These are phyloP conservation scores for Ophthalmolycus amberensis DNA, from an alignment of 2,113 vertebrate genomes.

Conservation along the genomic window DNA sequence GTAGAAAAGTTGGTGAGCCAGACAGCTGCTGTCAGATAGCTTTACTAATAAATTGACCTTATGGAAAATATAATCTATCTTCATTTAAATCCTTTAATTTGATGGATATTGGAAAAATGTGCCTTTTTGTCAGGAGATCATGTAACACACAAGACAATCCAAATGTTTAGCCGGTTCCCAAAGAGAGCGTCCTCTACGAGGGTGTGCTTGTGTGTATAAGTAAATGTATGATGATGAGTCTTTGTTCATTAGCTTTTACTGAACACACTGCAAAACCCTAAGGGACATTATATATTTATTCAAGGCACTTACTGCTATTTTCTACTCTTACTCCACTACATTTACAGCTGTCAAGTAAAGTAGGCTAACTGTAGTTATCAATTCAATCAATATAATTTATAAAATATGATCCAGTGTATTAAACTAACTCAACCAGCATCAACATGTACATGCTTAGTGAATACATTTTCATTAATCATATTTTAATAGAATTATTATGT, in stretches of 20 bases:
- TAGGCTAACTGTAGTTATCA: neutral
- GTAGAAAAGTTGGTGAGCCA: constrained; percentile 11
- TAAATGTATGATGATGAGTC: neutral
- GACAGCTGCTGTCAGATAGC: constrained; percentile 20
- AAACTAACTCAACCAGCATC: neutral
- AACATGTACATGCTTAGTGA: neutral
- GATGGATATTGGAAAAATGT: neutral
- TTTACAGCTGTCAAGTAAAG: neutral
- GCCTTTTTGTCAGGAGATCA: neutral
- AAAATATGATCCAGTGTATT: neutral
- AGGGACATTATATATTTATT: neutral
- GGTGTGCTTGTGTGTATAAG: neutral
- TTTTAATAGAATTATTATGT: neutral
- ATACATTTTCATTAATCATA: neutral
- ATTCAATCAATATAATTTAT: neutral
- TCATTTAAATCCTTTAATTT: neutral
- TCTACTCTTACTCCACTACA: neutral
- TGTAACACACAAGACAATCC: neutral
- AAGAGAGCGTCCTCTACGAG: neutral
- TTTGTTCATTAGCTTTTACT: neutral
- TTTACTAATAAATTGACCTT: constrained; percentile 48
- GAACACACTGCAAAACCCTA: neutral
- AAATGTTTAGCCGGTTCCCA: neutral
- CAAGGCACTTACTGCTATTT: neutral
- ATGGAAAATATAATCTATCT: neutral